Conservation (phyloP, 2,797 vertebrate species). For the Galagoides demidoff region DNA sequence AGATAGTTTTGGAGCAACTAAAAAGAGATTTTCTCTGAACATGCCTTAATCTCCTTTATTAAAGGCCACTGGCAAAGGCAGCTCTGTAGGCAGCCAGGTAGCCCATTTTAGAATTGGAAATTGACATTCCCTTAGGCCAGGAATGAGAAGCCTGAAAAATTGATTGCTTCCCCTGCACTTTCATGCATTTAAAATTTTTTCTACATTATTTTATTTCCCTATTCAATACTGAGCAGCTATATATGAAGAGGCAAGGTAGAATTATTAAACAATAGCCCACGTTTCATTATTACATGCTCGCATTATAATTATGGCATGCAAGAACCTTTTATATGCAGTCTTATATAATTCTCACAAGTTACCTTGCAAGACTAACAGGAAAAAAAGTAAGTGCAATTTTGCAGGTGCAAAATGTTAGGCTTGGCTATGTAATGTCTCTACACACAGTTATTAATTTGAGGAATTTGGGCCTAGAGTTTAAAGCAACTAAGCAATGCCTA, state of each 20-base stretch:
- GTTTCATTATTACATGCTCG: background rate
- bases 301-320: background rate
- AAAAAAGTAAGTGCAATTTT: background rate
- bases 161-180: background rate
- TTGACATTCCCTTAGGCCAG: background rate
- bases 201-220: background rate
- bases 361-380: background rate
- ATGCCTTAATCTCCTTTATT: background rate
- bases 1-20: background rate
- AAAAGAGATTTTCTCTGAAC: background rate
- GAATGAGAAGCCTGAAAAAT: background rate
- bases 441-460: slow-evolving; percentile 31
- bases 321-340: background rate
- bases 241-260: background rate
- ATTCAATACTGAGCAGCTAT: background rate
- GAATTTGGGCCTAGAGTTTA: background rate
- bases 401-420: background rate
- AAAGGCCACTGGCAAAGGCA: background rate
- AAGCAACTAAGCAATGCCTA: background rate
- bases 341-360: background rate
- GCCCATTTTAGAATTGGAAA: background rate
- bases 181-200: background rate
- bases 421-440: background rate
- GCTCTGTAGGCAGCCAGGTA: background rate
- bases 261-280: background rate